phyloP scores from a whole-genome alignment of 2,113 vertebrate genomes.

The Lepidothrix coronata region DNA sequence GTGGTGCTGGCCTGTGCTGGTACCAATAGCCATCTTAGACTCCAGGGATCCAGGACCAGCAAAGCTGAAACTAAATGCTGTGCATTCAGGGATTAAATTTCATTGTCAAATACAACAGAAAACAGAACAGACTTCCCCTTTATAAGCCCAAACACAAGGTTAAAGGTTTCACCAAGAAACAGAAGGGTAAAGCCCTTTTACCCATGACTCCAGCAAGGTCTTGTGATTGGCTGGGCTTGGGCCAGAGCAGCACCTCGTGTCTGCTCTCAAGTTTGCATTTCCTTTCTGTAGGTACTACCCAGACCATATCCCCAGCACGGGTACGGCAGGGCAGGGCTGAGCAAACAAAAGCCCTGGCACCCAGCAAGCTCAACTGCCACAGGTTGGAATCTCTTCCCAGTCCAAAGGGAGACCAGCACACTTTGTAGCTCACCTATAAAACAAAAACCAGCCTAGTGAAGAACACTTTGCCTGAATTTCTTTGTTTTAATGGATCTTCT shows the following conservation, averaged over 20 bases:
- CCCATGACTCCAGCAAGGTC: not conserved
- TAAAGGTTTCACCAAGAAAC: not conserved
- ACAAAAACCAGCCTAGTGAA: not conserved
- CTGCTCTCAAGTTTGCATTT: not conserved
- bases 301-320: not conserved
- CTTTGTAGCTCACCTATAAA: not conserved
- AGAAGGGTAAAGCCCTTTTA: not conserved
- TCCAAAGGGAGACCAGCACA: not conserved
- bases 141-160: not conserved
- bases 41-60: not conserved
- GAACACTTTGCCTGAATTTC: not conserved
- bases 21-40: not conserved
- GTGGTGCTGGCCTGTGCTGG: not conserved
- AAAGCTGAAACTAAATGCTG: not conserved
- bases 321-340: not conserved
- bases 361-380: accelerated
- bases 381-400: not conserved
- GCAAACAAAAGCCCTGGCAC: not conserved
- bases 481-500: not conserved
- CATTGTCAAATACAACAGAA: not conserved
- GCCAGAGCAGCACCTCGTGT: accelerated
- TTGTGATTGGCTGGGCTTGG: accelerated
- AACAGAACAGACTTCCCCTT: not conserved
- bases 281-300: not conserved
- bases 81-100: not conserved